Base-by-base conservation (phyloP, 2,888 invertebrate species). In the Pollenia angustigena region DNA sequence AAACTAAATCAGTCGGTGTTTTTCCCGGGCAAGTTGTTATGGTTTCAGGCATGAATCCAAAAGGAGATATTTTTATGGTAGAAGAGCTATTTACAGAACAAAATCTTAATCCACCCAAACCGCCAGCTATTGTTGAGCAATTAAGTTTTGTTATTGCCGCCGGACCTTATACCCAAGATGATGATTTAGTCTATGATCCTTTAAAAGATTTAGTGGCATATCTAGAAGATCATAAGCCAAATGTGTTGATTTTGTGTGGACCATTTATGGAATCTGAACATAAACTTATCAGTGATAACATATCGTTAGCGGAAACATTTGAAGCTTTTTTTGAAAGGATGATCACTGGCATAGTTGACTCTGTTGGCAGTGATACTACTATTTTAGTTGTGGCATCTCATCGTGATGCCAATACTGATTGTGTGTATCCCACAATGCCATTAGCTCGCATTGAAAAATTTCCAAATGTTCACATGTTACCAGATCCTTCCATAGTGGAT, bases 351-450 rank as follows among this genome's bases (percentile, higher is more conserved):
- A 93, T 97, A 88, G 95, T 96, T 93, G 94, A 94, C 40, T 94
- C 94, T 62, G 91, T 97, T 64, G 94, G 95, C 96, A 96, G 93
- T 92, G 93, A 88, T n/a, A 97, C 96, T 11, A 95, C 96, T 89
- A 95, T 98, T 62, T 94, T 97, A 71, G 92, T 98, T 79, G 95
- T 97, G 23, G 94, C 98, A 4, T 97, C 96, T 56, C 94, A 94
- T 85, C 95, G 95, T 90, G 99, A 99, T 91, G 95, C 95, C 0
- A 96, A 97, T 93, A 96, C 97, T 89, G 95, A 96, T 87, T 94
- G 95, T 69, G 95, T 98, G 0, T 99, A 96, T 93, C 98, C 98
- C 6, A 98, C 98, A 0, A 96, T 97, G 12, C 95, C 97, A 1
- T 97, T 95, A 90, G 90, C 92, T n/a, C 90, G 95, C 10, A 94